phyloP scores from a whole-genome alignment of 2,888 invertebrate species.

The Hydriomena furcata region DNA sequence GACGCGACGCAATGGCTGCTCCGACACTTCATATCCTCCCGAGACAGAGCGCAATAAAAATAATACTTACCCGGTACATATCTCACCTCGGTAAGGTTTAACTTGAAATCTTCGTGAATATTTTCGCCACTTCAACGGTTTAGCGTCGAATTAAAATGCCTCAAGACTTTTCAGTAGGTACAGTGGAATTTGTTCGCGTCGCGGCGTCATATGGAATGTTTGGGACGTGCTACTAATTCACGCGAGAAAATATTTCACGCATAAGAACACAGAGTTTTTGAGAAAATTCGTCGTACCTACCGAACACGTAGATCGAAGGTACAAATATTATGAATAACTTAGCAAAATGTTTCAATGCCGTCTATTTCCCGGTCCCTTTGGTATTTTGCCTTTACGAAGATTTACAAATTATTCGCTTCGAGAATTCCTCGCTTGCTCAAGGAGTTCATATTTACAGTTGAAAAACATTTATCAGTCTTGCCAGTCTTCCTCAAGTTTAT shows the following conservation, averaged over 20 bases:
- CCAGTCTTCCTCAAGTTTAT: conserved; percentile 1
- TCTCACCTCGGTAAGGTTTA: conserved; percentile 42
- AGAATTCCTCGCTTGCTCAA: conserved; percentile 40
- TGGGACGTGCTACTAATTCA: conserved; percentile 66
- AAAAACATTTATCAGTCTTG: conserved; percentile 12
- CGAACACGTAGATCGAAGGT: conserved; percentile 24
- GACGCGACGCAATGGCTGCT: conserved; percentile 49
- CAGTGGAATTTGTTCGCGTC: conserved; percentile 51
- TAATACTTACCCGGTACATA: conserved; percentile 53
- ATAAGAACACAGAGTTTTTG: conserved; percentile 58
- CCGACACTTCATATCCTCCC: conserved; percentile 54
- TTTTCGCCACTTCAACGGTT: conserved; percentile 38
- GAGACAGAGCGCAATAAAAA: conserved; percentile 58
- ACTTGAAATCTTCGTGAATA: conserved; percentile 38
- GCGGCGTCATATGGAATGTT: conserved; percentile 61
- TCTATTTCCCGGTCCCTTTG: conserved; percentile 38
- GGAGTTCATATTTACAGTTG: conserved; percentile 8
- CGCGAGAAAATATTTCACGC: conserved; percentile 64
- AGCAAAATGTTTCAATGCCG: conserved; percentile 46
- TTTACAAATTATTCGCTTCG: conserved; percentile 60
- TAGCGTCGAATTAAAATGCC: conserved; percentile 55
- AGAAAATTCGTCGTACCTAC: conserved; percentile 30
- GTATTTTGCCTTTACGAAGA: conserved; percentile 51
- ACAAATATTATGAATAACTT: conserved; percentile 46
- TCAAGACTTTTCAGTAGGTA: conserved; percentile 48